These are phyloP conservation scores for Bos taurus DNA, from an alignment of 2,113 vertebrate species.

Conservation along the genomic window ARS-UCD2.0 NC_037332.1:110679001-110679500, in stretches of 20 bases:
- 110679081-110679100: too few species aligned
- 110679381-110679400: neutral
- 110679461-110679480: neutral
- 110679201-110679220: neutral
- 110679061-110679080: fast-evolving
- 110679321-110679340: neutral
- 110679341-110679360: neutral
- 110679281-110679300: neutral
- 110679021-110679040: neutral
- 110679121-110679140: neutral
- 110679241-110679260: neutral
- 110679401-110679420: neutral
- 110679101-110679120: neutral
- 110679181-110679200: neutral
- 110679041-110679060: neutral
- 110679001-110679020: neutral
- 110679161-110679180: neutral
- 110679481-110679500: neutral
- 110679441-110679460: neutral
- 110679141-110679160: neutral
- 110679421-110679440: neutral
- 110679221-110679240: neutral
- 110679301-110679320: neutral
- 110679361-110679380: neutral
- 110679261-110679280: neutral